Evolutionary conservation across 2,797 vertebrate genomes (phyloP).

Genomic region (Tokudaia muenninki): DNA sequence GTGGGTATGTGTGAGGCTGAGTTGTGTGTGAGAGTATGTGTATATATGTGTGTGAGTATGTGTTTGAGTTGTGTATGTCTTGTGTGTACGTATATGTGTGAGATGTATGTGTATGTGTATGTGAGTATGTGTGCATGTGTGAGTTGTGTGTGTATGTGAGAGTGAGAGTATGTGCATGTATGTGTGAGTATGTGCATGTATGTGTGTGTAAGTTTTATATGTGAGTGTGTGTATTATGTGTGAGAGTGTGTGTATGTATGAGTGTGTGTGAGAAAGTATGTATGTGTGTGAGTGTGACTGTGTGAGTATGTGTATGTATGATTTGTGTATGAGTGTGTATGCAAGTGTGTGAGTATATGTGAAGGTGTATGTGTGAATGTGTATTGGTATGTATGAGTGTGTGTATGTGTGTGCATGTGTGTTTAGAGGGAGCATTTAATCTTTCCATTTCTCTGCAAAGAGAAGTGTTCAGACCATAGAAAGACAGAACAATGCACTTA

Average conservation of each 20-base stretch:
- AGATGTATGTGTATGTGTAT: too few species aligned
- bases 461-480: rapidly evolving
- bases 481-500: not conserved
- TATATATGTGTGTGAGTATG: not conserved
- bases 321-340: not conserved
- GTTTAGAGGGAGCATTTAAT: not conserved
- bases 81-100: too few species aligned
- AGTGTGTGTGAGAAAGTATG: too few species aligned
- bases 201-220: too few species aligned
- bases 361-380: not conserved
- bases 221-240: too few species aligned
- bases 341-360: not conserved
- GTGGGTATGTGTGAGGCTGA: too few species aligned
- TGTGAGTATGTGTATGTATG: not conserved
- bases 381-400: not conserved
- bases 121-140: too few species aligned
- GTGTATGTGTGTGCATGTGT: not conserved
- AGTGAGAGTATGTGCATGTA: not conserved
- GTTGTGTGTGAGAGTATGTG: not conserved
- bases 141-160: too few species aligned
- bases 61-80: too few species aligned
- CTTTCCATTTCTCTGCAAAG: not conserved
- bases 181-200: too few species aligned
- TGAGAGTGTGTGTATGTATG: not conserved
- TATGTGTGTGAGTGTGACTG: too few species aligned